A percentile compares a stretch with the other conserved stretches of the same genome.
phyloP scores from a whole-genome alignment of 2,797 vertebrate genomes.

The Leptatherina wallacei region DNA sequence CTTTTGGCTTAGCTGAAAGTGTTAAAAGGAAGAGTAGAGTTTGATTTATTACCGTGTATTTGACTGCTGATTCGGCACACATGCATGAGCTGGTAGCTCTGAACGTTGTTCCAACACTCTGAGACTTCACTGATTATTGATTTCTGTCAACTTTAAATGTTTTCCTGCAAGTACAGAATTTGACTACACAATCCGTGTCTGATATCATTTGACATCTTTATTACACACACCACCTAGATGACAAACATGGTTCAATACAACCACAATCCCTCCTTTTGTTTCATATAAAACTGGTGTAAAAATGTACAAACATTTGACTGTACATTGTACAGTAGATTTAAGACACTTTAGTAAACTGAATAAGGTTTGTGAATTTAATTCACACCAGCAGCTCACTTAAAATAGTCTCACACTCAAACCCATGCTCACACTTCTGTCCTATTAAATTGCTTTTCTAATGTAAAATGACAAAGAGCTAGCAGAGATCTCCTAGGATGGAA shows the following conservation, averaged over 20 bases:
- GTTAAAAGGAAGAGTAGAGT: too few relatives aligned
- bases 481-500: constrained; percentile 37
- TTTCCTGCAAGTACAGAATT: not conserved
- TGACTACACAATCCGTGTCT: constrained; percentile 2
- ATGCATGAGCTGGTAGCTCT: too few relatives aligned
- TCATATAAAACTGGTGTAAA: constrained; percentile 63
- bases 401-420: constrained; percentile 6
- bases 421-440: constrained; percentile 9
- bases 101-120: too few relatives aligned
- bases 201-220: constrained; percentile 65
- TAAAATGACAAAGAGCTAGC: constrained; percentile 27
- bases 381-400: constrained; percentile 48
- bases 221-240: constrained; percentile 45
- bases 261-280: constrained; percentile 45
- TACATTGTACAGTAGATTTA: constrained; percentile 66
- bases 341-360: constrained; percentile 40
- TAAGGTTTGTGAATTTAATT: constrained; percentile 39
- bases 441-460: constrained; percentile 24
- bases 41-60: too few relatives aligned
- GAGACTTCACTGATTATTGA: not conserved
- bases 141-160: not conserved
- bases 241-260: constrained; percentile 43
- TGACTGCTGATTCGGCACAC: too few relatives aligned
- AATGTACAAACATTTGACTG: constrained; percentile 69
- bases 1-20: too few relatives aligned